Conservation (phyloP, 2,113 vertebrate species). For the human (Homo sapiens) region GRCh38 chr18:29805001-29805500, state of each 20-base stretch:
- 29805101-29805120: neutral
- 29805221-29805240: neutral
- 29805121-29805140: neutral
- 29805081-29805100: neutral
- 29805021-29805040: neutral
- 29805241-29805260: neutral
- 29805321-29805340: neutral
- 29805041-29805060: neutral
- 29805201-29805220: neutral
- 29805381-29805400: neutral
- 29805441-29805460: neutral
- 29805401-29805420: neutral
- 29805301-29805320: neutral
- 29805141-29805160: neutral
- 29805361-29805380: constrained; percentile 16
- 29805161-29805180: neutral
- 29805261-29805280: neutral
- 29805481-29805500: neutral
- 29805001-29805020: neutral
- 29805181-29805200: neutral
- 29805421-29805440: neutral
- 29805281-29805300: neutral
- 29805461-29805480: neutral
- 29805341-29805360: neutral
- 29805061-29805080: neutral